Evolutionary conservation across 2,888 invertebrate species (phyloP).

Genomic region (Cynaeus angustus): DNA sequence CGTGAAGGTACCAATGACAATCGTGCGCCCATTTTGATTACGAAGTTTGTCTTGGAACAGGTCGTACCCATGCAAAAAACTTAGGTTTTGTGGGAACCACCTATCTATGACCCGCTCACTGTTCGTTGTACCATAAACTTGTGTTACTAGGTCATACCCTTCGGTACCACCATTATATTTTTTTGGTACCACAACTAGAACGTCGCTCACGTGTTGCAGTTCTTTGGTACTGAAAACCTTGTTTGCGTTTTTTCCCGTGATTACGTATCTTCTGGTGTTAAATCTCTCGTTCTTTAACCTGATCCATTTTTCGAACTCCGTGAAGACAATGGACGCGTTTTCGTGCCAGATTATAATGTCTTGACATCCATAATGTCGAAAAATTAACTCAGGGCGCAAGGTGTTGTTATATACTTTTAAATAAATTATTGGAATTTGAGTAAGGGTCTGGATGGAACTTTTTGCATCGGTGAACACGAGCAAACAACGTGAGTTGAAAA

Average conservation of each 20-base stretch:
- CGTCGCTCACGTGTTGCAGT: constrained; percentile 55
- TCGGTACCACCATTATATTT: neutral
- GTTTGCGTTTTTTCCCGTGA: constrained; percentile 41
- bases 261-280: constrained; percentile 51
- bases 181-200: constrained; percentile 46
- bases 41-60: constrained; percentile 63
- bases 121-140: constrained; percentile 5
- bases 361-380: constrained; percentile 60
- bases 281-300: constrained; percentile 52
- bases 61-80: constrained; percentile 53
- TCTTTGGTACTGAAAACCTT: constrained; percentile 53
- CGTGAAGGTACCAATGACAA: constrained; percentile 75
- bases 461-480: constrained; percentile 55
- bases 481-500: constrained; percentile 56
- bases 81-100: constrained; percentile 57
- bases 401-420: constrained; percentile 37
- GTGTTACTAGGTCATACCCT: constrained; percentile 18
- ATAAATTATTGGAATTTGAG: constrained; percentile 48
- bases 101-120: constrained; percentile 54
- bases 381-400: constrained; percentile 50
- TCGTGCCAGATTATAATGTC: constrained; percentile 56
- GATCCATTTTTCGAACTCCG: constrained; percentile 56
- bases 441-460: constrained; percentile 24
- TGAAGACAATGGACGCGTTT: constrained; percentile 53
- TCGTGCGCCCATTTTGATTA: constrained; percentile 68